Base-by-base conservation (phyloP, 2,113 vertebrate genomes). In the Pampusana beccarii region DNA sequence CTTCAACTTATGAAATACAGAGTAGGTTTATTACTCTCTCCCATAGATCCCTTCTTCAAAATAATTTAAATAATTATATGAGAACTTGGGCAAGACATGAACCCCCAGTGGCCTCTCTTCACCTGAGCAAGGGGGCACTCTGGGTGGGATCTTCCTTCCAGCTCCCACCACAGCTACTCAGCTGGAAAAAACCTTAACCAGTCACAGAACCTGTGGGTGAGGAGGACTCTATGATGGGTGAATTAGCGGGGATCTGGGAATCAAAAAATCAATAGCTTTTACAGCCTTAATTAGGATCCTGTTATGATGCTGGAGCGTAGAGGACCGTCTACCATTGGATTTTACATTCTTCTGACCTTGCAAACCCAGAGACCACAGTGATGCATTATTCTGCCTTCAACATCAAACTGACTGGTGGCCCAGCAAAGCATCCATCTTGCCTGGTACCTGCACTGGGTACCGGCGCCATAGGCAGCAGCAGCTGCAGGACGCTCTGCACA, bases 191-290 rank as follows among this genome's bases (percentile, higher is more conserved):
- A 3, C 1, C 57, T 84, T 79, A 67, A 51, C 28, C 33, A 44
- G 62, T 57, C 58, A 11, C 53, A 0, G 0, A 79, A 40, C 4
- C 0, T 4, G 12, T 0, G 0, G 50, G 18, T 33, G 71, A 90
- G 60, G 19, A 74, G 56, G 57, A 56, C 33, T 91, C 29, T 86
- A 16, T 40, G 70, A 64, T 0, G 1, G 66, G 16, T 93, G 54
- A 93, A 90, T 83, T 61, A 86, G 33, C 23, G 13, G 34, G n/a
- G 44, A 95, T 40, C 62, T 42, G 78, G 70, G 70, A 80, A 95
- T 77, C 33, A 61, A 90, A 91, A 74, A 95, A 72, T 71, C 78
- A 86, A 13, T 72, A 33, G 42, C 34, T 79, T 72, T 48, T 70
- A 65, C 58, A 80, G 56, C 23, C 33, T 90, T 92, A 74, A 71